Conservation (phyloP, 2,113 vertebrate species). For the Neomonachus schauinslandi region DNA sequence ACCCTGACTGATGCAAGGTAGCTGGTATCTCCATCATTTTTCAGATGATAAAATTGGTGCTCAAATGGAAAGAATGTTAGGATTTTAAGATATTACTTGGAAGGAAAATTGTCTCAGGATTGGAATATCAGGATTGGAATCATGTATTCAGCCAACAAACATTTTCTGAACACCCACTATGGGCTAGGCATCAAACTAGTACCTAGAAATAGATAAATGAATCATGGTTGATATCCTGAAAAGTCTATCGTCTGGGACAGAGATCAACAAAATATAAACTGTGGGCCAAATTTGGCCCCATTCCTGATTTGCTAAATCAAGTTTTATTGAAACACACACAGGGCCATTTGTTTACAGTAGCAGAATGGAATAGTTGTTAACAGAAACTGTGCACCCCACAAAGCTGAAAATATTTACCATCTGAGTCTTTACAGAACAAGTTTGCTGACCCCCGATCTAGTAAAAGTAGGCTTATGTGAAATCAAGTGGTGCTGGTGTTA, state of each 20-base stretch:
- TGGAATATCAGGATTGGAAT: neutral
- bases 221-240: neutral
- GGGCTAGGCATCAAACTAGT: neutral
- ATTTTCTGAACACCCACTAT: neutral
- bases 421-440: neutral
- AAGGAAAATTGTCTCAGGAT: neutral
- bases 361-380: neutral
- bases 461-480: neutral
- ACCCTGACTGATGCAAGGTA: neutral
- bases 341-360: neutral
- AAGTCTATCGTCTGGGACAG: neutral
- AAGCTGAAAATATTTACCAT: neutral
- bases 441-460: neutral
- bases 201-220: neutral
- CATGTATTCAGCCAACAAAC: neutral
- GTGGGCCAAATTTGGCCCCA: neutral
- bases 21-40: neutral
- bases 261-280: neutral
- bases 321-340: neutral
- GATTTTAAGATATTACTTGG: neutral
- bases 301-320: neutral
- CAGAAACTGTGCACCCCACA: neutral
- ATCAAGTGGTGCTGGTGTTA: neutral
- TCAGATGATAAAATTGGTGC: neutral
- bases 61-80: neutral